A percentile compares a stretch with the other conserved stretches of the same genome.
Evolutionary conservation across 2,888 invertebrate species (phyloP).

Genomic region (Lingula anatina): DNA sequence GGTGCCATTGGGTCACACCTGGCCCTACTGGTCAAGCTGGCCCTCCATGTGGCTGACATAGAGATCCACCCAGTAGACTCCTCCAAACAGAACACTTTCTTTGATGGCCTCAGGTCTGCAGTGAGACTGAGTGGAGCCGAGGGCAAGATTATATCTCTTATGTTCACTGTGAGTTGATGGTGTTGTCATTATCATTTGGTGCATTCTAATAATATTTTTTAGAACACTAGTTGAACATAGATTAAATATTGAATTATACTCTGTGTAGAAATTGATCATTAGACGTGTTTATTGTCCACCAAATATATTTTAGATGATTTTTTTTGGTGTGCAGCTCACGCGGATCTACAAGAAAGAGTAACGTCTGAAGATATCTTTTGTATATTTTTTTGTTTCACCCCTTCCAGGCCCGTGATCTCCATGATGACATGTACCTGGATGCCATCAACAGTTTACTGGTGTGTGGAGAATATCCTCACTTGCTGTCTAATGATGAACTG

Average conservation of each 20-base stretch:
- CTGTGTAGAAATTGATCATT: too few species aligned
- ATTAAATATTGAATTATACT: too few species aligned
- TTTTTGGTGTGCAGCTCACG: too few species aligned
- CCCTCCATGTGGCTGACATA: constrained; percentile 49
- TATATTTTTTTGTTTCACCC: too few species aligned
- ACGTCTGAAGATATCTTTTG: constrained; percentile 4
- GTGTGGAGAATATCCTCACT: constrained; percentile 49
- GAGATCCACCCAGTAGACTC: constrained; percentile 46
- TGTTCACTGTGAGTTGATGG: constrained; percentile 41
- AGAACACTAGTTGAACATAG: neutral
- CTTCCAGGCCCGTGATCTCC: constrained; percentile 42
- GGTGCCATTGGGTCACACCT: constrained; percentile 50
- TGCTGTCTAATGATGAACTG: constrained; percentile 52
- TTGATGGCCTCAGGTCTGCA: constrained; percentile 51
- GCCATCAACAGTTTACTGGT: constrained; percentile 50
- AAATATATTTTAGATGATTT: too few species aligned
- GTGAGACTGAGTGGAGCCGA: constrained; percentile 49
- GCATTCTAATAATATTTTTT: neutral
- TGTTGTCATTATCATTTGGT: neutral
- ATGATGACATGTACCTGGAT: constrained; percentile 46
- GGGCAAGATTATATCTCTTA: constrained; percentile 45
- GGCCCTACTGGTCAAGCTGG: constrained; percentile 46
- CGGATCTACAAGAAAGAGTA: too few species aligned
- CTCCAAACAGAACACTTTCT: constrained; percentile 47
- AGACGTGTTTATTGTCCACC: too few species aligned